Evolutionary conservation across 2,888 invertebrate genomes (phyloP).

Genomic region (Drosophila nigricruria): DNA sequence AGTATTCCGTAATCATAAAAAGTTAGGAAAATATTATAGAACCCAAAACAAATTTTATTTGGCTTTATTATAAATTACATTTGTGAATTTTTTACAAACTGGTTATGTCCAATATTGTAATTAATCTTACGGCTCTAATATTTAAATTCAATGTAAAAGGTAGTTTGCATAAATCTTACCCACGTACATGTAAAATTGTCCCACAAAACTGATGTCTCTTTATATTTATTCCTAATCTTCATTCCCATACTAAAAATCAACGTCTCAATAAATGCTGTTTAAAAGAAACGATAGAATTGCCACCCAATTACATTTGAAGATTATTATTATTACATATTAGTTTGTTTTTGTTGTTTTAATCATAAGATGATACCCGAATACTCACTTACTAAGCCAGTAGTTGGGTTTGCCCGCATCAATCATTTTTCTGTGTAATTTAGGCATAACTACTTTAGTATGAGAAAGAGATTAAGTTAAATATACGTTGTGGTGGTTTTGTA

Average conservation of each 20-base stretch:
- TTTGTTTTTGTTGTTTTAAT: constrained; percentile 13
- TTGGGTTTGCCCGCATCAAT: constrained; percentile 46
- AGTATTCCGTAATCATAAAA: neutral
- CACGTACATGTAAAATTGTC: constrained; percentile 41
- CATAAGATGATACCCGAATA: constrained; percentile 37
- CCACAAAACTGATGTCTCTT: constrained; percentile 43
- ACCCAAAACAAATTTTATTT: constrained; percentile 56
- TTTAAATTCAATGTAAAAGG: constrained; percentile 26
- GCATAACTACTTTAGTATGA: constrained; percentile 49
- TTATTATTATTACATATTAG: constrained; percentile 10
- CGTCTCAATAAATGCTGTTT: constrained; percentile 55
- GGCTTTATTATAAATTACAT: constrained; percentile 36
- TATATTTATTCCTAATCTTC: constrained; percentile 26
- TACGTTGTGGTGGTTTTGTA: constrained; percentile 27
- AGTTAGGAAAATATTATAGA: constrained; percentile 4
- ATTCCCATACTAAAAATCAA: constrained; percentile 53
- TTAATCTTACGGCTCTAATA: constrained; percentile 24
- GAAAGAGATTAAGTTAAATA: constrained; percentile 60
- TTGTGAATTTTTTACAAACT: constrained; percentile 49
- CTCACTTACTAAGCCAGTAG: constrained; percentile 61
- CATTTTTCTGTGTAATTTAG: constrained; percentile 39
- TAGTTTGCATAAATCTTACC: constrained; percentile 48
- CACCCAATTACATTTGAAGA: constrained; percentile 29
- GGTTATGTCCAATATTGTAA: constrained; percentile 55
- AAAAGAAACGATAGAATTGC: constrained; percentile 67